Percentiles rank a stretch among this genome's conserved stretches.
Evolutionary conservation across 1,140 invertebrate genomes (phyloP).

Genomic region (Brachionus plicatilis): DNA sequence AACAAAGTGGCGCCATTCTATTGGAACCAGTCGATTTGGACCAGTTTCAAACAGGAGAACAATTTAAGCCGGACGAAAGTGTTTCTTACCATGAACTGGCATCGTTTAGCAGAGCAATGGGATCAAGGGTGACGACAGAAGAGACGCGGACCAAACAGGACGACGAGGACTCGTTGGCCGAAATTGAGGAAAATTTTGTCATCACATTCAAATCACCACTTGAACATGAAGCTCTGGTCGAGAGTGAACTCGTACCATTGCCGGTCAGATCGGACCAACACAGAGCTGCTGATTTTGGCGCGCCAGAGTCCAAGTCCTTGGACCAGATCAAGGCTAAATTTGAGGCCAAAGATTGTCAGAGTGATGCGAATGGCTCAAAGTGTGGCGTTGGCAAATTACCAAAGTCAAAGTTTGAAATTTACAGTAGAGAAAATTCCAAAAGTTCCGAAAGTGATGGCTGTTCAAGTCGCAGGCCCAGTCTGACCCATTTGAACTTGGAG

Average conservation of each 20-base stretch:
- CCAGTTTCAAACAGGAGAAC: background rate
- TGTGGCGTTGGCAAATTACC: background rate
- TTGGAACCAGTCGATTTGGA: background rate
- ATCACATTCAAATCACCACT: conserved; percentile 1
- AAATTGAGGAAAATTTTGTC: conserved; percentile 31
- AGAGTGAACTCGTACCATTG: background rate
- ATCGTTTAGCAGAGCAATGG: background rate
- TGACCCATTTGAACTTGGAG: background rate
- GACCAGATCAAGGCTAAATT: conserved; percentile 18
- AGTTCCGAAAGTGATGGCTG: background rate
- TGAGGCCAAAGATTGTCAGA: background rate
- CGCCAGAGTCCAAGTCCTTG: background rate
- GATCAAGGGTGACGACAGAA: background rate
- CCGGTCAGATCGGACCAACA: background rate
- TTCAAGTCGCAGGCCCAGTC: background rate
- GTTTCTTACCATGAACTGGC: background rate
- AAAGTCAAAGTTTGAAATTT: conserved; percentile 22
- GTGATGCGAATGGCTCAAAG: background rate
- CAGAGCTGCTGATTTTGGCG: background rate
- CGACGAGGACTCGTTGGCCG: conserved; percentile 8
- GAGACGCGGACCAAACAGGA: background rate
- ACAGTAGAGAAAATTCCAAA: background rate
- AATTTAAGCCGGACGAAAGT: background rate
- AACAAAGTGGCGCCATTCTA: background rate
- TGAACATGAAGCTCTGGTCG: background rate